Evolutionary conservation across 1,140 invertebrate species (phyloP), one percentile per base, ranked within the genome.

Genomic region (Calephelis virginiensis): DNA sequence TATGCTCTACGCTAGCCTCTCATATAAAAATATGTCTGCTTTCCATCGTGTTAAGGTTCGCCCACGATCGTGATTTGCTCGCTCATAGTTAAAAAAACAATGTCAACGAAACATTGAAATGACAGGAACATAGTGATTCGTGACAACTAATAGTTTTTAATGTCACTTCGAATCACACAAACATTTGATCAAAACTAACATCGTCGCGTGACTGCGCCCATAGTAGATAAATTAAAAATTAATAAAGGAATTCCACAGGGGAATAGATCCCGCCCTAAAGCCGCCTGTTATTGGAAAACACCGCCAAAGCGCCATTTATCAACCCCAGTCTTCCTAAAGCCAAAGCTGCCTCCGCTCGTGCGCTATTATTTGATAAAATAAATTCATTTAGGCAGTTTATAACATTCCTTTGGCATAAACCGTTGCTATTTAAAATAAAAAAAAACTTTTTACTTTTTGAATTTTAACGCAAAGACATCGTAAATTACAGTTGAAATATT

Each of bases 171-270:
- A 53, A 53, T 53, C 49, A 53, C 49, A 53, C 10, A 28, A 53
- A 53, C 49, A 17, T 53, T 53, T 53, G 49, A 53, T 17, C 49
- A 17, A 53, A 53, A 53, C 49, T 53, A 53, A 53, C 49, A 28
- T 9, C 49, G 28, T 53, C 49, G 49, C 49, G 49, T 53, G 50
- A 56, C 53, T 56, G 53, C 53, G 28, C 17, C 53, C 17, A 37
- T 28, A 12, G 53, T 56, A 28, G 40, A 47, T 47, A 10, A 47
- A 46, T 62, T 62, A 62, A 62, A 46, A 56, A 56, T 56, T 56
- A 62, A 62, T 62, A 62, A 62, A 62, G 61, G 13, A 47, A 62
- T 62, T 45, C 40, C 61, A 47, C 61, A 17, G 61, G 8, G 60
- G 37, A 61, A 61, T 43, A 12, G 12, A 17, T 11, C 28, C 28